phyloP scores from a whole-genome alignment of 2,113 vertebrate genomes.

The Poeciliopsis prolifica region DNA sequence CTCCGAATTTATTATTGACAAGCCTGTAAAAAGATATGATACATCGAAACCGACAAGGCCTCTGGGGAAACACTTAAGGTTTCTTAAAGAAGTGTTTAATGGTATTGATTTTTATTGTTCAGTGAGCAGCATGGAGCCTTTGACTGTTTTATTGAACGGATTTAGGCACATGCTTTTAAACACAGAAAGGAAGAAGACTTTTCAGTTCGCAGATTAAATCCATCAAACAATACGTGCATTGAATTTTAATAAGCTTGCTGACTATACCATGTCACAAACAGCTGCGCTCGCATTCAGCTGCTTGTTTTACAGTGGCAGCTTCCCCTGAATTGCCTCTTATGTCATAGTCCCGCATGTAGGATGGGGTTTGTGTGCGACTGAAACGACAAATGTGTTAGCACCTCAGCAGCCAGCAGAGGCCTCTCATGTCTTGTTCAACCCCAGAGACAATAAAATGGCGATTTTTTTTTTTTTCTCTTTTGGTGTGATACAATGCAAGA shows the following conservation, averaged over 20 bases:
- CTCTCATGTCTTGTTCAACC: conserved; percentile 90
- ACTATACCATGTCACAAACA: conserved; percentile 18
- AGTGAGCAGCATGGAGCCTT: conserved; percentile 76
- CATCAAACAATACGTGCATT: conserved; percentile 54
- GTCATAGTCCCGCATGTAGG: conserved; percentile 47
- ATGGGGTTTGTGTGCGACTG: conserved; percentile 58
- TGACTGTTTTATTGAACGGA: conserved; percentile 81
- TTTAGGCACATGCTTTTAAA: conserved; percentile 74
- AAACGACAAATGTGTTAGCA: conserved; percentile 75
- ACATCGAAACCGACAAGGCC: conserved; percentile 67
- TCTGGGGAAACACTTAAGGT: conserved; percentile 74
- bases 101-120: conserved; percentile 83
- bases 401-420: conserved; percentile 90
- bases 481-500: background rate
- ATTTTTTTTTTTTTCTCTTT: no score
- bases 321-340: conserved; percentile 50
- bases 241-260: conserved; percentile 63
- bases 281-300: conserved; percentile 45
- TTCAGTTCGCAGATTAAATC: conserved; percentile 62
- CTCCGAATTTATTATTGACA: conserved; percentile 79
- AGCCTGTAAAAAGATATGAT: conserved; percentile 74
- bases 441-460: background rate
- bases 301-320: conserved; percentile 55
- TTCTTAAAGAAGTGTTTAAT: conserved; percentile 81
- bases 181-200: conserved; percentile 63